Conservation (phyloP, 2,888 invertebrate genomes). For the Nomada fabriciana region DNA sequence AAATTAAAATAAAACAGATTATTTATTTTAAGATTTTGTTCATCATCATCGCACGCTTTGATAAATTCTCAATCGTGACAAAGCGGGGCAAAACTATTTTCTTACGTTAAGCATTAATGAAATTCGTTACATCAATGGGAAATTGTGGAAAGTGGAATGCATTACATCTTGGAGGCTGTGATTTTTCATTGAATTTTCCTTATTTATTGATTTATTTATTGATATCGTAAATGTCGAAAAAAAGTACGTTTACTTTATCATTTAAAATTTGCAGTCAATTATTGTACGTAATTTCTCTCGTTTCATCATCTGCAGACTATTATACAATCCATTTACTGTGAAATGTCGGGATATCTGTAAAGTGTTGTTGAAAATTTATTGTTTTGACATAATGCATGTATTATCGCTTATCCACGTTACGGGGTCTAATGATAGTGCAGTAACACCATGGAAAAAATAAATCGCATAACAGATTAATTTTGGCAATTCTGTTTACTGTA, state of each 20-base stretch:
- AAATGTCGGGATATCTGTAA: too few relatives aligned
- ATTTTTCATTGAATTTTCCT: neutral
- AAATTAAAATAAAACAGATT: slow-evolving; percentile 4
- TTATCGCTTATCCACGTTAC: too few relatives aligned
- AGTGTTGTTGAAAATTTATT: too few relatives aligned
- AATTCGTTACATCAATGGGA: neutral
- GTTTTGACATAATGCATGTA: too few relatives aligned
- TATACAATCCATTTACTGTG: too few relatives aligned
- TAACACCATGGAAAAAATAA: too few relatives aligned
- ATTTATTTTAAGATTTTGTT: slow-evolving; percentile 7
- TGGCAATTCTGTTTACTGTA: neutral
- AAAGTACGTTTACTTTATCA: neutral
- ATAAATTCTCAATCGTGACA: slow-evolving; percentile 6
- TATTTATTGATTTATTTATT: too few relatives aligned
- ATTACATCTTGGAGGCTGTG: too few relatives aligned
- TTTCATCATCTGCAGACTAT: too few relatives aligned
- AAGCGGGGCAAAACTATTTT: slow-evolving; percentile 3
- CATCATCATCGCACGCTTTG: neutral
- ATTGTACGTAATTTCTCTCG: neutral
- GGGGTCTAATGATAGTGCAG: too few relatives aligned
- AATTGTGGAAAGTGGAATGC: too few relatives aligned
- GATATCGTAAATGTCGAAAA: too few relatives aligned
- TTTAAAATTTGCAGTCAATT: neutral
- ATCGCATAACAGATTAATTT: neutral
- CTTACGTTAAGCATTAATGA: neutral